Percentiles rank a stretch among this genome's conserved stretches.
Evolutionary conservation across 2,113 vertebrate genomes (phyloP).

Genomic region (Euleptes europaea): DNA sequence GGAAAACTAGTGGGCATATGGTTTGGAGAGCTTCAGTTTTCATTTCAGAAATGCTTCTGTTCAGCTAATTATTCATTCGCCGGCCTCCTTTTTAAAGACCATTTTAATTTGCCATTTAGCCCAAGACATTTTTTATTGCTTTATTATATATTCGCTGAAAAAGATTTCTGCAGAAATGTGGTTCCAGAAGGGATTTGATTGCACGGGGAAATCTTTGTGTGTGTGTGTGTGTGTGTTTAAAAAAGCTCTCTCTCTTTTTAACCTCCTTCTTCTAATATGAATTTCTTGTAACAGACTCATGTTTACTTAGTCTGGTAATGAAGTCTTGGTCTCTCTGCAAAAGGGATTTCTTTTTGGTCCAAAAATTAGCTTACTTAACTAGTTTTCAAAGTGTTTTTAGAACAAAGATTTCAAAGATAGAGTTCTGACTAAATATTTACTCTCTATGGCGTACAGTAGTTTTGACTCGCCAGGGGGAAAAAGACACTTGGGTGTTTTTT

Average conservation of each 20-base stretch:
- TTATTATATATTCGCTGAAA: slow-evolving; percentile 58
- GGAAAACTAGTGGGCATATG: slow-evolving; percentile 55
- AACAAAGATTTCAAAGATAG: slow-evolving; percentile 71
- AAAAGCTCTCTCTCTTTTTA: slow-evolving; percentile 22
- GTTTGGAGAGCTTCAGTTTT: slow-evolving; percentile 58
- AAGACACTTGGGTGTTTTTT: slow-evolving; percentile 55
- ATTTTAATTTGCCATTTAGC: slow-evolving; percentile 60
- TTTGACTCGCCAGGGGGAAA: slow-evolving; percentile 47
- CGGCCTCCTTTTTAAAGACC: slow-evolving; percentile 57
- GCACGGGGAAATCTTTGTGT: slow-evolving; percentile 40
- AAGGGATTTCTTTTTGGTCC: slow-evolving; percentile 56
- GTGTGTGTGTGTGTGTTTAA: not conserved
- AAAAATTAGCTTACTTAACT: slow-evolving; percentile 62
- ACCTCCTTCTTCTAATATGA: slow-evolving; percentile 29
- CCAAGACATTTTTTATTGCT: slow-evolving; percentile 57
- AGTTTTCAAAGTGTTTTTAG: slow-evolving; percentile 53
- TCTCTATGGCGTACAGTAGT: slow-evolving; percentile 63
- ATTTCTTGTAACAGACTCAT: slow-evolving; percentile 45
- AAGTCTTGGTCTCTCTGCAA: slow-evolving; percentile 51
- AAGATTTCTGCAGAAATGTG: slow-evolving; percentile 62
- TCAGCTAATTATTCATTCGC: slow-evolving; percentile 58
- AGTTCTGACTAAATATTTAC: slow-evolving; percentile 64
- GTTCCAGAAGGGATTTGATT: slow-evolving; percentile 58
- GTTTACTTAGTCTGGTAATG: slow-evolving; percentile 51
- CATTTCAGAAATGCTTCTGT: slow-evolving; percentile 58